Conservation (phyloP, 2,113 vertebrate species). For the Puffinus mauretanicus region DNA sequence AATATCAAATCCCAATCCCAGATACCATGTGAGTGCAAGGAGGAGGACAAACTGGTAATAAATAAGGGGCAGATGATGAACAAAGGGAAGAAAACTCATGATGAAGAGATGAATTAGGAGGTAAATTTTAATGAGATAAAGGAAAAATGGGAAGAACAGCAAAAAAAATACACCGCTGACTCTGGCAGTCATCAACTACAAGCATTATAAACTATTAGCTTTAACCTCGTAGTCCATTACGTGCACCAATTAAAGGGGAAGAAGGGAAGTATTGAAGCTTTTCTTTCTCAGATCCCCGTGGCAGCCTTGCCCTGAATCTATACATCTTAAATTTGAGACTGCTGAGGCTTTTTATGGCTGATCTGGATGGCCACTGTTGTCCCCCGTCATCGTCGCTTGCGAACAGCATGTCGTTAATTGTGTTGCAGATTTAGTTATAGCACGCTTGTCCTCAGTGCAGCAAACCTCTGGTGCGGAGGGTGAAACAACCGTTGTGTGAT, state of each 20-base stretch:
- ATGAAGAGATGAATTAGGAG: not conserved
- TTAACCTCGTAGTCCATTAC: not conserved
- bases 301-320: not conserved
- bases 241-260: not conserved
- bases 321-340: not conserved
- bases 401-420: accelerated
- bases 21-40: not conserved
- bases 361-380: not conserved
- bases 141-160: not conserved
- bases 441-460: not conserved
- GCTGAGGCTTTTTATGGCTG: not conserved
- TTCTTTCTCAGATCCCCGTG: not conserved
- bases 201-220: not conserved
- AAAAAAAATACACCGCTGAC: not conserved
- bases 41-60: not conserved
- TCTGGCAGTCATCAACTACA: not conserved
- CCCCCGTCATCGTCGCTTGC: accelerated
- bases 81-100: not conserved
- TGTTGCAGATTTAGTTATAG: not conserved
- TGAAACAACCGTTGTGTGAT: not conserved
- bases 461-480: not conserved
- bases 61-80: not conserved
- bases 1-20: not conserved
- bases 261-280: not conserved
- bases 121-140: not conserved